phyloP scores from a whole-genome alignment of 2,888 invertebrate species.

The Hydroisotoma schaefferi region DNA sequence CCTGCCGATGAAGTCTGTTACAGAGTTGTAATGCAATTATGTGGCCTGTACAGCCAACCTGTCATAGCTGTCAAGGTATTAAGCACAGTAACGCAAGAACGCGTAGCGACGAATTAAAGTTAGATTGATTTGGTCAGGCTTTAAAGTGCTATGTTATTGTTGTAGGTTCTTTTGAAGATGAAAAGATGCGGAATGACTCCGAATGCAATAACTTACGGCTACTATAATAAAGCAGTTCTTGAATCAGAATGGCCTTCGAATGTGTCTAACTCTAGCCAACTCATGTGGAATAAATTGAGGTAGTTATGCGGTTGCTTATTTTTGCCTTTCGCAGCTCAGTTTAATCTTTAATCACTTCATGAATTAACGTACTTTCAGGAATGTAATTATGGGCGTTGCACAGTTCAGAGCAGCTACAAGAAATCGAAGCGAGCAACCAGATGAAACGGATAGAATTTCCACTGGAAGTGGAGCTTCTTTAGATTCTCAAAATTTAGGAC shows the following conservation, averaged over 20 bases:
- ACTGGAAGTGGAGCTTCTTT: slow-evolving; percentile 45
- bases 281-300: slow-evolving; percentile 90
- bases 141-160: slow-evolving; percentile 1
- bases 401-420: slow-evolving; percentile 72
- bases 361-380: slow-evolving; percentile 52
- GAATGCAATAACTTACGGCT: slow-evolving; percentile 96
- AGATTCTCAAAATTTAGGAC: slow-evolving; percentile 34
- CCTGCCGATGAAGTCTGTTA: slow-evolving; percentile 97
- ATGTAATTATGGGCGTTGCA: slow-evolving; percentile 85
- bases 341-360: slow-evolving; percentile 1
- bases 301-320: slow-evolving; percentile 22
- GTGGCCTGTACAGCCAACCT: slow-evolving; percentile 90
- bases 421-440: slow-evolving; percentile 41
- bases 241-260: slow-evolving; percentile 93
- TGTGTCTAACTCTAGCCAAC: slow-evolving; percentile 68
- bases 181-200: slow-evolving; percentile 89
- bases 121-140: not conserved
- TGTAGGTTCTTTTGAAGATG: slow-evolving; percentile 73
- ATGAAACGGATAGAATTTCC: slow-evolving; percentile 48
- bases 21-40: slow-evolving; percentile 96
- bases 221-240: slow-evolving; percentile 76
- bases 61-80: slow-evolving; percentile 79
- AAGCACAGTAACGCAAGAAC: not conserved
- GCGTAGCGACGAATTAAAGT: not conserved
- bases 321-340: not conserved